Evolutionary conservation across 2,888 invertebrate genomes (phyloP).

Genomic region (Laspeyria flexula): DNA sequence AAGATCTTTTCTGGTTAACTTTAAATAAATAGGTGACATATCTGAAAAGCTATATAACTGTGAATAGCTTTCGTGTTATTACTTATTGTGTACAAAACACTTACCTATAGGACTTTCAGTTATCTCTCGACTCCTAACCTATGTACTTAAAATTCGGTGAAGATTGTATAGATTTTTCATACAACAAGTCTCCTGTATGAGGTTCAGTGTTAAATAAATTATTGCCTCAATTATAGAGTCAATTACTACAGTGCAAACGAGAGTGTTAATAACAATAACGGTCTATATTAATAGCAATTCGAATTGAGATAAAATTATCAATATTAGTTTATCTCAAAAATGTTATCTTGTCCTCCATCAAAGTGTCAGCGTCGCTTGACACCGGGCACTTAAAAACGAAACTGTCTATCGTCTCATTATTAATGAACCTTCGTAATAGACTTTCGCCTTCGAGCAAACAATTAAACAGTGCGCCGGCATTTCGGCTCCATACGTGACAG

Average conservation of each 20-base stretch:
- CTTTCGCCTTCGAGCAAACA: slow-evolving; percentile 70
- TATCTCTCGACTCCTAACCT: too few species aligned
- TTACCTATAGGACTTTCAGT: too few species aligned
- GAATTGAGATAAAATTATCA: slow-evolving; percentile 39
- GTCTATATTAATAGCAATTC: slow-evolving; percentile 32
- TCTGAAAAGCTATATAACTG: too few species aligned
- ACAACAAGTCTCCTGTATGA: too few species aligned
- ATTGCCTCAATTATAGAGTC: background rate
- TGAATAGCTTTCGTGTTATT: too few species aligned
- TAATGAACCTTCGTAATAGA: slow-evolving; percentile 56
- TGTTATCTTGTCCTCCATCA: slow-evolving; percentile 62
- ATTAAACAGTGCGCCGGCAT: slow-evolving; percentile 60
- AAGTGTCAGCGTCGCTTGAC: slow-evolving; percentile 44
- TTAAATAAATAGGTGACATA: too few species aligned
- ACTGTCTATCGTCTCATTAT: slow-evolving; percentile 52
- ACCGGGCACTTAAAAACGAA: slow-evolving; percentile 41
- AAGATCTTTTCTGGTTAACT: too few species aligned
- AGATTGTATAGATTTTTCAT: too few species aligned
- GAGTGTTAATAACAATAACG: slow-evolving; percentile 29
- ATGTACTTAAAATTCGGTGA: too few species aligned
- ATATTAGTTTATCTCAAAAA: slow-evolving; percentile 47
- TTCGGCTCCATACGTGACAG: slow-evolving; percentile 69
- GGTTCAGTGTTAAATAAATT: too few species aligned
- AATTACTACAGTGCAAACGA: background rate
- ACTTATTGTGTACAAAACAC: too few species aligned